Percentiles rank a stretch among this genome's conserved stretches.
These are phyloP conservation scores for Gobius niger DNA, from an alignment of 2,113 vertebrate genomes.

Conservation along the genomic window DNA sequence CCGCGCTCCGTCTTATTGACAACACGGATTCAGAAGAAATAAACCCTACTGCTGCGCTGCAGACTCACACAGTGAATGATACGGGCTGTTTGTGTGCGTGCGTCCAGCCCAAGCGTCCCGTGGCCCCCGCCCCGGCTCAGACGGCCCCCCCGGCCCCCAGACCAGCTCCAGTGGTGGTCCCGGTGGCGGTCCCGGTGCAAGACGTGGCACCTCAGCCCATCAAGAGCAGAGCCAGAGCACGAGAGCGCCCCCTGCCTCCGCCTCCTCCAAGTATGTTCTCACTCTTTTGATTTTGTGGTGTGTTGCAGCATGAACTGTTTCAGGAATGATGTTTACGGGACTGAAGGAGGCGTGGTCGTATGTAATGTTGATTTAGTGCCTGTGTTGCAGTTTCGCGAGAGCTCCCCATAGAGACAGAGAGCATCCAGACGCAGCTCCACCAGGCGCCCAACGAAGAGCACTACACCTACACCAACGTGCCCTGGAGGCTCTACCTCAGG, in stretches of 20 bases:
- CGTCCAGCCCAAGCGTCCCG: conserved; percentile 56
- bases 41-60: too few relatives aligned
- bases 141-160: background rate
- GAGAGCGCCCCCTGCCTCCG: conserved; percentile 41
- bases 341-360: too few relatives aligned
- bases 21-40: too few relatives aligned
- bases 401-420: conserved; percentile 79
- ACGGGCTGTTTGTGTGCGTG: conserved; percentile 6
- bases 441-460: conserved; percentile 80
- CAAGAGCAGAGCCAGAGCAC: conserved; percentile 64
- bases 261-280: conserved; percentile 72
- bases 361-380: background rate
- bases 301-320: background rate
- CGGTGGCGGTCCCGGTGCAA: conserved; percentile 23
- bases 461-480: conserved; percentile 88
- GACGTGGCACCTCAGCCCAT: conserved; percentile 78
- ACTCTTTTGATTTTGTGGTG: background rate
- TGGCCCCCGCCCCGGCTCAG: conserved; percentile 6
- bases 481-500: conserved; percentile 91
- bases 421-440: conserved; percentile 88
- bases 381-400: conserved; percentile 76
- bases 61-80: background rate
- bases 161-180: conserved; percentile 13
- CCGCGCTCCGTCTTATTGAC: too few relatives aligned
- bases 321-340: background rate